Percentiles rank a stretch among this genome's conserved stretches.
Conservation (phyloP, 2,888 invertebrate species). For the Lottia scabra region DNA sequence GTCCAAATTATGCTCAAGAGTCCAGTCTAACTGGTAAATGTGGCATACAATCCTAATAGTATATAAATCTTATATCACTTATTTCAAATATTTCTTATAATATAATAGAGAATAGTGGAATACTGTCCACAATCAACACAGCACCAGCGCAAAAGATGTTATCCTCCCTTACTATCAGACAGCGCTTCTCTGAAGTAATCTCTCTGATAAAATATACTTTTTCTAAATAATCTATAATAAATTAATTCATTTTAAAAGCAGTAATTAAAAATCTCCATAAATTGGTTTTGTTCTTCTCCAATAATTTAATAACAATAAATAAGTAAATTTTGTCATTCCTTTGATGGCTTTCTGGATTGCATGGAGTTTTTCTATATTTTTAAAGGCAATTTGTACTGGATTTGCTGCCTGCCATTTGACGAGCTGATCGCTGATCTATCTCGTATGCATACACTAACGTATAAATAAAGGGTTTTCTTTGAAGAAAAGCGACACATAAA, state of each 20-base stretch:
- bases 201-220: not conserved
- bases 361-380: not conserved
- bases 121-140: not conserved
- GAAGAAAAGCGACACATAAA: constrained; percentile 3
- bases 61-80: not conserved
- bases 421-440: too few relatives aligned
- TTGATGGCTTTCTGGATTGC: not conserved
- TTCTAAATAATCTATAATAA: too few relatives aligned
- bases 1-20: not conserved
- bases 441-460: too few relatives aligned
- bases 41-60: not conserved
- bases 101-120: too few relatives aligned
- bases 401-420: constrained; percentile 2
- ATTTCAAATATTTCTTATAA: too few relatives aligned
- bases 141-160: constrained; percentile 1
- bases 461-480: too few relatives aligned
- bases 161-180: constrained; percentile 1
- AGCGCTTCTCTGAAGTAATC: not conserved
- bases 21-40: not conserved
- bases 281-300: too few relatives aligned
- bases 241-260: too few relatives aligned
- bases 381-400: not conserved
- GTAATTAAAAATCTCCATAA: too few relatives aligned
- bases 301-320: too few relatives aligned
- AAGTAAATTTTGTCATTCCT: too few relatives aligned